Base-by-base conservation (phyloP, 2,797 vertebrate genomes). In the Cirrhinus mrigala region DNA sequence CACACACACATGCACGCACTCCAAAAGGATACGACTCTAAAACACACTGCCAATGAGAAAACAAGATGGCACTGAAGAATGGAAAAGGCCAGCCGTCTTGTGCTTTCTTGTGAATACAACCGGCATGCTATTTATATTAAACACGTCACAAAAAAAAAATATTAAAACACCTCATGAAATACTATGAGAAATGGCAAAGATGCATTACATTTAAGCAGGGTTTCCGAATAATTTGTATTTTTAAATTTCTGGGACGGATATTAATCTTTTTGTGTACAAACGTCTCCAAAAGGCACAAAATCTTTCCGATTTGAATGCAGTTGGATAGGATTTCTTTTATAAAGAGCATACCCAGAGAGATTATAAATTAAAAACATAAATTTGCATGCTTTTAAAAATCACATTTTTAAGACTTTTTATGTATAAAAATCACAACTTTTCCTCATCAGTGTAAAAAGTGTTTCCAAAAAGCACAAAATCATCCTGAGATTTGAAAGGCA, bases 61-160 rank as follows among this genome's bases (percentile, higher is more conserved):
- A 66, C 76, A 81, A 75, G 74, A 93, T 92, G 90, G 91, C 89
- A 91, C 90, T 89, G 92, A 90, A 89, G 91, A 89, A 92, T 88
- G 90, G 74, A 84, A 66, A 86, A 76, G 66, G 33, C 48, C 29
- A 18, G 22, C 8, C 27, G 27, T 66, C 33, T 37, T 22, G 44
- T 66, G 11, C 52, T 48, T 29, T 24, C 48, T 27, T 20, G 64
- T 27, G 40, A 56, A 58, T 46, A 27, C 33, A 37, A 69, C 29
- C 29, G 54, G 46, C 40, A 71, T 6, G 44, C 16, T 14, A 22
- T 27, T 44, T 50, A 73, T 82, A 46, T 44, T 14, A 46, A 27
- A 44, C 52, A 73, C 24, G 6, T 29, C 48, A 70, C 16, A 29
- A 24, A 82, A 71, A 50, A 27, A 70, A 66, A 71, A 70, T 2